Evolutionary conservation across 2,113 vertebrate genomes (phyloP).

Genomic region (Corythornis cristatus): DNA sequence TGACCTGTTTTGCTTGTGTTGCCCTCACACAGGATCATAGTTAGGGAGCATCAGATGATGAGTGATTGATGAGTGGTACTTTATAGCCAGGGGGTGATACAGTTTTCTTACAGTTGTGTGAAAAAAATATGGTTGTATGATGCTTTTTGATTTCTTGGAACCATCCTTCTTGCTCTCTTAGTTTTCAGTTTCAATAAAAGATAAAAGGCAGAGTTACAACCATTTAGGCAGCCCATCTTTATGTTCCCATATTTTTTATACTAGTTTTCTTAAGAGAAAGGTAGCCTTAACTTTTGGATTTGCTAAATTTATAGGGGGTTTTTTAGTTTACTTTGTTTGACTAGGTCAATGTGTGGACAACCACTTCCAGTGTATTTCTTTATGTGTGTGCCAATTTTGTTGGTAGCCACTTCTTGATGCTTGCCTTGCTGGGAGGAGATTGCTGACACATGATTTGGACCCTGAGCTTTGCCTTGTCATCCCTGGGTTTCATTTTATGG

Average conservation of each 20-base stretch:
- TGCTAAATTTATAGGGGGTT: background rate
- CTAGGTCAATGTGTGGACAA: background rate
- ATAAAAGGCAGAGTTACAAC: background rate
- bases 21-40: fast-evolving
- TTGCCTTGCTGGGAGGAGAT: background rate
- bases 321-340: background rate
- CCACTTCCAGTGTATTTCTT: background rate
- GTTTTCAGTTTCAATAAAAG: background rate
- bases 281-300: background rate
- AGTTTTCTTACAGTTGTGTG: background rate
- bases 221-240: background rate
- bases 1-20: background rate
- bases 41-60: background rate
- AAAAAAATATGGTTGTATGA: background rate
- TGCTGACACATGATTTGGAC: background rate
- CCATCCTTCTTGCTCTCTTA: background rate
- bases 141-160: background rate
- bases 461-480: background rate
- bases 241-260: background rate
- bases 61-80: background rate
- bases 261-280: background rate
- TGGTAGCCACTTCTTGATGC: background rate
- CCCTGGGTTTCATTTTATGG: background rate
- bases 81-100: background rate
- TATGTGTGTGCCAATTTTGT: background rate